phyloP scores from a whole-genome alignment of 2,113 vertebrate genomes.

The Helogale parvula region DNA sequence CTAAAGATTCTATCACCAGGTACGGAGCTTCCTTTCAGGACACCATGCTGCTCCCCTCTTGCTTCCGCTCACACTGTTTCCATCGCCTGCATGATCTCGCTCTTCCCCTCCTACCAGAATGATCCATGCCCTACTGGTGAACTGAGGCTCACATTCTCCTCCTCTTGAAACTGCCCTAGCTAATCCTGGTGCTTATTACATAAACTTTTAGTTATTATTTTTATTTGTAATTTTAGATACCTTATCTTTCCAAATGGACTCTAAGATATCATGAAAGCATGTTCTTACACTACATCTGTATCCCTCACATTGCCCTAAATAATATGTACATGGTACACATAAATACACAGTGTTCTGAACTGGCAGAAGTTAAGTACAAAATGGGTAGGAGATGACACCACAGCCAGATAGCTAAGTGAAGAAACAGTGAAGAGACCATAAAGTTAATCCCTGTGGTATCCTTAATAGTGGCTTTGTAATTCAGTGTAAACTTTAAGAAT shows the following conservation, averaged over 20 bases:
- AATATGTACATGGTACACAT: neutral
- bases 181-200: neutral
- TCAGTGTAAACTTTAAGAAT: neutral
- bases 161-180: neutral
- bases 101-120: neutral
- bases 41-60: neutral
- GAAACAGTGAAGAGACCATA: neutral
- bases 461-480: neutral
- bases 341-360: neutral
- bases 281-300: neutral
- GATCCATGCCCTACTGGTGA: neutral
- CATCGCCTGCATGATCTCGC: neutral
- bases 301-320: neutral
- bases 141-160: neutral
- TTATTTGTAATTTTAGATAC: neutral
- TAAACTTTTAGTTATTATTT: neutral
- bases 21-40: neutral
- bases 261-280: neutral
- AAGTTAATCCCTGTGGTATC: neutral
- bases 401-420: neutral
- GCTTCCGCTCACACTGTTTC: neutral
- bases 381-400: accelerated
- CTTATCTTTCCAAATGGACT: neutral
- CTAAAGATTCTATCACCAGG: neutral
- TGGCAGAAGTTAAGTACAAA: neutral